Base-by-base conservation (phyloP, 2,113 vertebrate genomes). In the Sorex araneus region DNA sequence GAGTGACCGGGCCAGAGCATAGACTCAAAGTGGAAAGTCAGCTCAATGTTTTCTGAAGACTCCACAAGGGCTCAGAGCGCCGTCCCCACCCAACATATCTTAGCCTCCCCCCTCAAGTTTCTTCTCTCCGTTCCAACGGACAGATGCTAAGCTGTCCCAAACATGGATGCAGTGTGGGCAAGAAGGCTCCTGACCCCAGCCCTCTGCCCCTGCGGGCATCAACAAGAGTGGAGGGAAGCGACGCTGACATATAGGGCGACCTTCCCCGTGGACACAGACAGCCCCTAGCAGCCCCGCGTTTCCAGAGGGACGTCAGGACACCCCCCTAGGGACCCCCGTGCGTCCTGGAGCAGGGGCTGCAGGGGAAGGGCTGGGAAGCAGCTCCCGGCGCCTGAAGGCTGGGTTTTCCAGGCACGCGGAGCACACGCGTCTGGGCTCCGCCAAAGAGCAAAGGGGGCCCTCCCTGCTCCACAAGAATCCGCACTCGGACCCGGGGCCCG, bases 71-170 rank as follows among this genome's bases (percentile, higher is more conserved):
- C 9, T 34, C 78, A 60, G 23, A 45, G n/a, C 19, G 10, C 13
- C 27, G n/a, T n/a, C n/a, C n/a, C n/a, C n/a, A n/a, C 23, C 16
- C 43, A 19, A 60, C 57, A 60, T 23, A 13, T 60, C 5, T 60
- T 23, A 19, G 2, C 47, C 47, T 2, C 9, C 47, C 47, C 47
- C 47, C 9, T 23, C 21, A 88, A 92, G 71, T 93, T 89, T 90
- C 82, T 79, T 81, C 45, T 21, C 36, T 64, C 73, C 45, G 47
- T 40, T 77, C 73, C 43, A 87, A 70, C 90, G 2, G 47, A 79
- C 75, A 71, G 23, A 27, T 34, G 43, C 83, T 78, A 71, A 57
- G 82, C 0, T 10, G 60, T 21, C 67, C 32, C 8, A 34, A 30
- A 66, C 27, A 75, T 11, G 9, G 63, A 69, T 27, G 82, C 57